Conservation (phyloP, 2,888 invertebrate genomes). For the Drosophila parthenogenetica region DNA sequence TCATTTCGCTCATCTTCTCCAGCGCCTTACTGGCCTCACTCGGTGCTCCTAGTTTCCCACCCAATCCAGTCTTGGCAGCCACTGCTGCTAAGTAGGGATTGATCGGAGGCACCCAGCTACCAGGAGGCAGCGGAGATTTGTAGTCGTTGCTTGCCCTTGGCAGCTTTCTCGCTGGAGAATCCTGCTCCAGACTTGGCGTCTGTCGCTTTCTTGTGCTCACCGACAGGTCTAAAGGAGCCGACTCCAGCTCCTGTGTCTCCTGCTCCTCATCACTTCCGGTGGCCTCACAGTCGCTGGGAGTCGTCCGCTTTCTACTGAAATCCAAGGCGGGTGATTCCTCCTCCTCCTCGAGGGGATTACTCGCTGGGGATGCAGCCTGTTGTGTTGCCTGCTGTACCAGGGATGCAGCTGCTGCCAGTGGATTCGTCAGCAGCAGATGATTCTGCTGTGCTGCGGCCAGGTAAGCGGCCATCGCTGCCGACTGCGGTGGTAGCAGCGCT, state of each 20-base stretch:
- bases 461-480: slow-evolving; percentile 93
- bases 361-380: slow-evolving; percentile 69
- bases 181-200: slow-evolving; percentile 88
- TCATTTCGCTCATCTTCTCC: slow-evolving; percentile 96
- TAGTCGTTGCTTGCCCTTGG: slow-evolving; percentile 88
- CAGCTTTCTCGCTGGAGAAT: slow-evolving; percentile 88
- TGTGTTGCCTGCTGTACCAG: slow-evolving; percentile 85
- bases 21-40: slow-evolving; percentile 94
- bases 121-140: slow-evolving; percentile 86
- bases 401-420: slow-evolving; percentile 89
- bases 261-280: slow-evolving; percentile 70
- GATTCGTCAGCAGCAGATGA: slow-evolving; percentile 91
- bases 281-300: slow-evolving; percentile 79
- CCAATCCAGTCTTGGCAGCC: slow-evolving; percentile 86
- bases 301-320: slow-evolving; percentile 91
- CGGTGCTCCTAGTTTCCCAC: slow-evolving; percentile 89
- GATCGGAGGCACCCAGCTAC: slow-evolving; percentile 92
- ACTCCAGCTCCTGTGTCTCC: slow-evolving; percentile 37
- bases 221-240: slow-evolving; percentile 90
- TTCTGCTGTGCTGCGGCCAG: slow-evolving; percentile 91
- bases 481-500: slow-evolving; percentile 90
- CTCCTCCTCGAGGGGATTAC: slow-evolving; percentile 79
- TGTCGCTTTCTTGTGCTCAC: slow-evolving; percentile 92
- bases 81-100: slow-evolving; percentile 93
- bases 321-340: slow-evolving; percentile 89